A percentile compares a stretch with the other conserved stretches of the same genome.
Conservation (phyloP, 2,113 vertebrate species). For the Malurus elegans region DNA sequence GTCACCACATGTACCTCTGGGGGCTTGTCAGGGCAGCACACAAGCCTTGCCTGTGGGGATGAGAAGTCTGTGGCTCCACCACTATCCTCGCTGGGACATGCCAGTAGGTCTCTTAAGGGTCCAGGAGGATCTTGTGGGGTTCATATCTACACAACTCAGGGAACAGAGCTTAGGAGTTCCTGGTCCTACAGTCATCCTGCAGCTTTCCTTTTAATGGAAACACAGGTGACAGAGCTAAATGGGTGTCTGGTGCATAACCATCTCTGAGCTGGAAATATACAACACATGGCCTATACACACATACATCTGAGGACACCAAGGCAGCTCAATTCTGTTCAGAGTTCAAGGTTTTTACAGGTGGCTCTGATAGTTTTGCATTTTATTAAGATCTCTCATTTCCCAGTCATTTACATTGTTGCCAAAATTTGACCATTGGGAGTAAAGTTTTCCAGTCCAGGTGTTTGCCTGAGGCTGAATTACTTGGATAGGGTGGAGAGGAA, state of each 20-base stretch:
- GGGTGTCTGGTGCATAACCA: neutral
- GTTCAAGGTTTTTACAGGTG: conserved; percentile 9
- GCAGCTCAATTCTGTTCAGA: neutral
- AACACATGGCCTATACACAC: no score
- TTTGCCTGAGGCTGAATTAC: conserved; percentile 20
- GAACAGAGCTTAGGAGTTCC: neutral
- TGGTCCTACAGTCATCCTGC: neutral
- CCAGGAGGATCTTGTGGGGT: neutral
- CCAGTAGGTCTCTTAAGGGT: neutral
- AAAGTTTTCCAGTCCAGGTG: conserved; percentile 48
- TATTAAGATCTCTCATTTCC: neutral
- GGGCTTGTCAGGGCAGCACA: neutral
- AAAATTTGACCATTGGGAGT: conserved; percentile 21
- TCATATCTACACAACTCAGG: neutral
- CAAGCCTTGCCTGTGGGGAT: neutral
- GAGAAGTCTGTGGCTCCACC: neutral
- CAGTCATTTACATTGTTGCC: neutral
- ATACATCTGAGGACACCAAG: accelerated
- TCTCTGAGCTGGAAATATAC: neutral
- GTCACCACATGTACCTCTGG: accelerated
- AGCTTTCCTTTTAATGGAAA: neutral
- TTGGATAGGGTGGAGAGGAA: neutral
- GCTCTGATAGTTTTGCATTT: neutral
- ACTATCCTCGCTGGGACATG: accelerated
- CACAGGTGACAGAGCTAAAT: neutral